Conservation (phyloP, 2,888 invertebrate genomes). For the Eurois occulta region DNA sequence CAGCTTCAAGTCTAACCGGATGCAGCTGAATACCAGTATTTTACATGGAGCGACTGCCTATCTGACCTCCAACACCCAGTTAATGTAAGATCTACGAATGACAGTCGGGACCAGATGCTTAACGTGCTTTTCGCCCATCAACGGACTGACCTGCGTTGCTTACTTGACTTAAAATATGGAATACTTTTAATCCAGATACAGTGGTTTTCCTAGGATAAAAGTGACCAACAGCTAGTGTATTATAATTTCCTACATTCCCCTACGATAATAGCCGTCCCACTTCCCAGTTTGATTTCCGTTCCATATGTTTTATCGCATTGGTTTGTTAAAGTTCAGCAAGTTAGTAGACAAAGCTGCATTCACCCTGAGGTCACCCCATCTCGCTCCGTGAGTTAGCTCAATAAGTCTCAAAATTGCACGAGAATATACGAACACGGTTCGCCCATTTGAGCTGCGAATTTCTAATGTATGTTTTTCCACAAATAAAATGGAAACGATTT, state of each 20-base stretch:
- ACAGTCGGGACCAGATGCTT: not conserved
- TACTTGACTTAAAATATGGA: slow-evolving; percentile 3
- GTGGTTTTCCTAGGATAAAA: not conserved
- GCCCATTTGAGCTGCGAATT: slow-evolving; percentile 12
- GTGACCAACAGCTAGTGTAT: not conserved
- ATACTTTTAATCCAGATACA: not conserved
- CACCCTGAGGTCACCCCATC: slow-evolving; percentile 36
- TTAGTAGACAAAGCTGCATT: slow-evolving; percentile 28
- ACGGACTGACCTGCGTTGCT: not conserved
- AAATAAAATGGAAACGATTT: not conserved
- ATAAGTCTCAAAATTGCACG: slow-evolving; percentile 32
- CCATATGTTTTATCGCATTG: slow-evolving; percentile 43
- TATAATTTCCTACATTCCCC: slow-evolving; percentile 29
- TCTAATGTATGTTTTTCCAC: slow-evolving; percentile 4
- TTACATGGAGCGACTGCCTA: not conserved
- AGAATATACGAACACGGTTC: slow-evolving; percentile 17
- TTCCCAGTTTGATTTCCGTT: slow-evolving; percentile 53
- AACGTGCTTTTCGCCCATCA: not conserved
- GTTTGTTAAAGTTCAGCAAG: slow-evolving; percentile 41
- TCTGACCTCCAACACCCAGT: not conserved
- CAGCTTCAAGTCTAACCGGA: not conserved
- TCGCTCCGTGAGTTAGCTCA: slow-evolving; percentile 21
- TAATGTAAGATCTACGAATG: not conserved
- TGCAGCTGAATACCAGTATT: not conserved
- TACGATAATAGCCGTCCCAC: slow-evolving; percentile 30